These are phyloP conservation scores for Phasia obesa DNA, from an alignment of 2,888 invertebrate species.

Conservation along the genomic window DNA sequence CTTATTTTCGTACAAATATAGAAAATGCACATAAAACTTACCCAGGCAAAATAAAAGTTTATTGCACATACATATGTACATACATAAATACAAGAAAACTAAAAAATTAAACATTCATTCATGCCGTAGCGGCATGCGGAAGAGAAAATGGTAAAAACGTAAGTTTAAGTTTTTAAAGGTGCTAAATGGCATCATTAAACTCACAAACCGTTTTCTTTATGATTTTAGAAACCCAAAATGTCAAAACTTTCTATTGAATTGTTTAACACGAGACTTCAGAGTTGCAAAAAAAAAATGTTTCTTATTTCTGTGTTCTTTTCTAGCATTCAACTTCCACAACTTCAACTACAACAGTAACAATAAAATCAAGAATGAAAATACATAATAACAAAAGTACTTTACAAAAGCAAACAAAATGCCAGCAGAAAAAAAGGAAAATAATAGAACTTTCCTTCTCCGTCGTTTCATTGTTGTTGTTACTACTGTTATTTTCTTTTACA, in stretches of 20 bases:
- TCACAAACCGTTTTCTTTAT: constrained; percentile 68
- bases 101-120: neutral
- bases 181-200: constrained; percentile 71
- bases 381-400: constrained; percentile 64
- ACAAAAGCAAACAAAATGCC: constrained; percentile 57
- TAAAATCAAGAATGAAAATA: constrained; percentile 39
- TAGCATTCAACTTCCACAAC: constrained; percentile 23
- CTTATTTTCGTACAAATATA: constrained; percentile 12
- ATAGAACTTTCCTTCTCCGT: constrained; percentile 59
- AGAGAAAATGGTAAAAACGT: constrained; percentile 41
- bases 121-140: neutral
- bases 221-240: constrained; percentile 65
- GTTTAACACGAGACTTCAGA: constrained; percentile 55
- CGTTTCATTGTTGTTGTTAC: constrained; percentile 10
- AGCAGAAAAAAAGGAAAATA: neutral
- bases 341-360: constrained; percentile 30
- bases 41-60: constrained; percentile 52
- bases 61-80: too few relatives aligned
- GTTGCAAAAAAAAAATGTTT: constrained; percentile 26
- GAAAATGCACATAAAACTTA: constrained; percentile 18
- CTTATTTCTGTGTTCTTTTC: constrained; percentile 37
- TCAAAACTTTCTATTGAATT: constrained; percentile 70
- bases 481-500: constrained; percentile 51
- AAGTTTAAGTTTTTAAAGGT: constrained; percentile 66
- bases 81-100: constrained; percentile 8